Evolutionary conservation across 2,113 vertebrate genomes (phyloP), one percentile per base, ranked within the genome.

Genomic region (Prunella himalayana): DNA sequence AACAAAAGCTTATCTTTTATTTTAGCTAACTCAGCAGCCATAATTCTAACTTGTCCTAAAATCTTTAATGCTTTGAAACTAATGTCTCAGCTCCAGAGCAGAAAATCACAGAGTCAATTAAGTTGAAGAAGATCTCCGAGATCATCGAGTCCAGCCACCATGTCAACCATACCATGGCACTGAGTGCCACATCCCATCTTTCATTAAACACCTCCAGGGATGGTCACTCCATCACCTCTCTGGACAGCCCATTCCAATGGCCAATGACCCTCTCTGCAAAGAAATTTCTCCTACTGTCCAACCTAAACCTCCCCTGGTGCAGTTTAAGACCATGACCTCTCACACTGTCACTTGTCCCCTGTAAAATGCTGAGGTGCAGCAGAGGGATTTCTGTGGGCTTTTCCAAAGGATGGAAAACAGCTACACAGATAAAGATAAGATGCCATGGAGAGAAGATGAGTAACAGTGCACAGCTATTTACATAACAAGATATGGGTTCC

Each of bases 311-410:
- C 10, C 25, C n/a, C 30, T 11, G 41, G 3, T 18, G 8, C 17
- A n/a, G 16, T 24, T n/a, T 18, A 25, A 60, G 16, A 2, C 20
- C 1, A 0, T 41, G 39, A 13, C 41, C 23, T 69, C 54, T 60
- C 0, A 0, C 9, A 5, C 0, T 30, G 13, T 35, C 39, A 8
- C 63, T 47, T 73, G n/a, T 5, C 37, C 37, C 1, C 0, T 57
- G 22, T 22, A 33, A 22, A 59, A 24, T 4, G 4, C 44, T 54
- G 42, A 63, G n/a, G 17, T 19, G 15, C 0, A 0, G 9, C 0
- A 0, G 15, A 57, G 15, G 21, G 44, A 15, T 59, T 68, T 68
- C 59, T 41, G 14, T 30, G 37, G 20, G 60, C 23, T 76, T 69
- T 81, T 41, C 85, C 44, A 31, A 9, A 69, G 71, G 45, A 24